Evolutionary conservation across 2,797 vertebrate species (phyloP).

Genomic region (Dipus sagitta): DNA sequence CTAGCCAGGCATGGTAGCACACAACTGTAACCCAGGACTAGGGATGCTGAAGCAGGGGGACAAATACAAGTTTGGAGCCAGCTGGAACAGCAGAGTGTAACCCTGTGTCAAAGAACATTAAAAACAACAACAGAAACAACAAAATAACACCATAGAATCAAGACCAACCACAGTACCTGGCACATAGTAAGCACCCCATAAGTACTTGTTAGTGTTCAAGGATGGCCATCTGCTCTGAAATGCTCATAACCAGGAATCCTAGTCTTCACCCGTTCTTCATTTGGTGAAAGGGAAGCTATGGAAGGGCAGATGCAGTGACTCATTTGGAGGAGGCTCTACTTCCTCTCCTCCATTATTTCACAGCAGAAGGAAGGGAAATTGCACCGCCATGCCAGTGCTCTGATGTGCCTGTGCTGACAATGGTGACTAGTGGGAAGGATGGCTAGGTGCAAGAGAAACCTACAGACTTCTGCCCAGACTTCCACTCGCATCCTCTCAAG

Average conservation of each 20-base stretch:
- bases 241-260: not conserved
- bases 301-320: fast-evolving
- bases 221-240: not conserved
- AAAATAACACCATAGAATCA: not conserved
- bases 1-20: not conserved
- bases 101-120: not conserved
- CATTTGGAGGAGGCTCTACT: not conserved
- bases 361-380: not conserved
- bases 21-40: not conserved
- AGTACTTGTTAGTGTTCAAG: not conserved
- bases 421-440: not conserved
- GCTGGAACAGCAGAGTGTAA: not conserved
- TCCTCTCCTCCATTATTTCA: not conserved
- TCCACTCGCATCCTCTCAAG: not conserved
- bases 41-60: not conserved
- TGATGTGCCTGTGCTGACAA: not conserved
- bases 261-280: not conserved
- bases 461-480: not conserved
- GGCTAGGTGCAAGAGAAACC: not conserved
- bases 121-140: not conserved
- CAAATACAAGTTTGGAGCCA: not conserved
- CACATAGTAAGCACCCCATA: not conserved
- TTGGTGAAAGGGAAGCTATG: not conserved
- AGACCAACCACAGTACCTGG: not conserved
- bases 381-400: too few relatives aligned